Base-by-base conservation (phyloP, 2,113 vertebrate genomes). In the Tyrannus savana region DNA sequence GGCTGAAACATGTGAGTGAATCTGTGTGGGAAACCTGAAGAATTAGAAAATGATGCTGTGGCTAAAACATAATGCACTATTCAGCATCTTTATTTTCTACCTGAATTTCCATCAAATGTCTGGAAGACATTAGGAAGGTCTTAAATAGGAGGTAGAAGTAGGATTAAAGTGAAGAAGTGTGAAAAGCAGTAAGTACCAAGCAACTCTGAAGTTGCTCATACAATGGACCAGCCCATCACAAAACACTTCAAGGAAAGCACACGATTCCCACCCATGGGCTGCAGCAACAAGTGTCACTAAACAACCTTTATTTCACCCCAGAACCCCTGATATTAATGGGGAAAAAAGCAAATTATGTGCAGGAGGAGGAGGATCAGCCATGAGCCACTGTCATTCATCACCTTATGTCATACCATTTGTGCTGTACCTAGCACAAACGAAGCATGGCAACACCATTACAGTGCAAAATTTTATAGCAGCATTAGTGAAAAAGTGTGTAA, bases 181-280 rank as follows among this genome's bases (percentile, higher is more conserved):
- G 31, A 60, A 76, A 87, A 59, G 6, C 27, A 18, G 13, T 11
- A 64, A 15, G 5, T n/a, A 23, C 8, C 1, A 5, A 73, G 25
- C 14, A 62, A 41, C 14, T 23, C 37, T 62, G 31, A 56, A 72
- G 31, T 24, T 76, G 31, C 19, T 53, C 19, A 10, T 19, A 13
- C 0, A 0, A 47, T 53, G 19, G n/a, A 53, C 13, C 37, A 67
- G 52, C 8, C 23, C 24, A 12, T 7, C 37, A 37, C 19, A 47
- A 50, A 49, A 56, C 12, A 6, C 14, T 35, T 44, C n/a, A 44
- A 2, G 30, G 31, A 53, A 71, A 53, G 24, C 4, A 21, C 39
- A 35, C 6, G 15, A 2, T 12, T 27, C 14, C 58, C 31, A 37
- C 11, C 21, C 25, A 15, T 0, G 4, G 25, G 19, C 33, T 30